Conservation (phyloP, 2,797 vertebrate species). For the Smutsia gigantea region DNA sequence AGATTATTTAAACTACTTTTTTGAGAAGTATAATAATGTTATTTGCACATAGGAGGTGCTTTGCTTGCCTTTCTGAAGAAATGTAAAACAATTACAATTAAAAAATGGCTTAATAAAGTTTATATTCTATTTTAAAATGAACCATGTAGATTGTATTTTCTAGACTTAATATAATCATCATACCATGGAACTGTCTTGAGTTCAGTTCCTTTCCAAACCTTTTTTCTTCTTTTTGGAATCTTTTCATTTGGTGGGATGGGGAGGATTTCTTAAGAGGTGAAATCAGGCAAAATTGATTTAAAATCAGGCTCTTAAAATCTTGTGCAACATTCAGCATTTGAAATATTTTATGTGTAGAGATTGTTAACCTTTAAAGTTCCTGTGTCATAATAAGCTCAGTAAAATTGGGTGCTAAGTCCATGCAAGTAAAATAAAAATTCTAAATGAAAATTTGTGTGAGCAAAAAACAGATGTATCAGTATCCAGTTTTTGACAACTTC, state of each 20-base stretch:
- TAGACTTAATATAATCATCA: neutral
- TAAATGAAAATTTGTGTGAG: neutral
- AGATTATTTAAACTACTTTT: conserved; percentile 52
- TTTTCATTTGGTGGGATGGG: conserved; percentile 32
- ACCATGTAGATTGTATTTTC: neutral
- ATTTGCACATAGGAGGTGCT: neutral
- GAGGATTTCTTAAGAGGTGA: conserved; percentile 18
- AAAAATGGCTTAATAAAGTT: neutral
- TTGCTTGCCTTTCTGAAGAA: conserved; percentile 52
- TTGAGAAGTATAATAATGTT: conserved; percentile 4
- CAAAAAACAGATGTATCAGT: neutral
- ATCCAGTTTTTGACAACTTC: neutral
- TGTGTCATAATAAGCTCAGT: conserved; percentile 8
- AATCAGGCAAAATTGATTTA: conserved; percentile 28
- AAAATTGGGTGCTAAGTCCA: neutral
- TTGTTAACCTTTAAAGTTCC: conserved; percentile 4
- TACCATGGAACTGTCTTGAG: conserved; percentile 10
- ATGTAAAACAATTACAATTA: conserved; percentile 1
- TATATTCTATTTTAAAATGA: conserved; percentile 37
- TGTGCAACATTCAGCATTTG: conserved; percentile 31
- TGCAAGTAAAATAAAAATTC: neutral
- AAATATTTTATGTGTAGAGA: conserved; percentile 21
- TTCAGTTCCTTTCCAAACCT: conserved; percentile 1
- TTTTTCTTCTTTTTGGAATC: neutral
- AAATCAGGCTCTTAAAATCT: conserved; percentile 40